Base-by-base conservation (phyloP, 2,113 vertebrate genomes). In the Gavialis gangeticus region DNA sequence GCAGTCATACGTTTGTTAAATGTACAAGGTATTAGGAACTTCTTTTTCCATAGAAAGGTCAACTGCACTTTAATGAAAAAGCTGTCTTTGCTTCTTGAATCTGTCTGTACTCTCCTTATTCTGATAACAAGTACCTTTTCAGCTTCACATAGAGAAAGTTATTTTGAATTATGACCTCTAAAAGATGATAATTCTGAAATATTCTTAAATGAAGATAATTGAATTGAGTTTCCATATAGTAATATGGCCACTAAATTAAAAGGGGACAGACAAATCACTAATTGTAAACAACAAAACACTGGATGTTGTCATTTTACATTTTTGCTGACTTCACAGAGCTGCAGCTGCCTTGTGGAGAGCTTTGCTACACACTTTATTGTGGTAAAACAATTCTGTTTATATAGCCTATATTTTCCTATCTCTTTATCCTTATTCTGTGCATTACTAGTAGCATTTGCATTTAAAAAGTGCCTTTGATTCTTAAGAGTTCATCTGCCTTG, bases 401-500 rank as follows among this genome's bases (percentile, higher is more conserved):
- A 60, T 84, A 87, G 91, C 82, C 93, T 95, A 30, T 94, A 82
- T 84, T 95, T 71, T 87, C 91, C 46, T 91, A 90, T 95, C 95
- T 96, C 66, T 85, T 77, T 95, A 86, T 69, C 88, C 67, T 95
- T 92, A 88, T 95, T 96, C 84, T 63, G 90, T 91, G 76, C 46
- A 46, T 88, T 93, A 85, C 91, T 95, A 66, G 88, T 93, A 92
- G 64, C 67, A 96, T 97, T 97, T 96, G 93, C 95, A 93, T 95
- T 95, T 27, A 86, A 96, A 95, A 94, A 93, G 85, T 96, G 60
- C 94, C 86, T 95, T 97, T 94, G 87, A 96, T 94, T 93, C 79
- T 94, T 93, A 90, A 94, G 93, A 90, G 95, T 95, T 97, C 82
- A 92, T 96, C 93, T 96, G 95, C 86, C 91, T 92, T 78, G 73